Evolutionary conservation across 2,888 invertebrate genomes (phyloP).

Genomic region (Hybos culiciformis): DNA sequence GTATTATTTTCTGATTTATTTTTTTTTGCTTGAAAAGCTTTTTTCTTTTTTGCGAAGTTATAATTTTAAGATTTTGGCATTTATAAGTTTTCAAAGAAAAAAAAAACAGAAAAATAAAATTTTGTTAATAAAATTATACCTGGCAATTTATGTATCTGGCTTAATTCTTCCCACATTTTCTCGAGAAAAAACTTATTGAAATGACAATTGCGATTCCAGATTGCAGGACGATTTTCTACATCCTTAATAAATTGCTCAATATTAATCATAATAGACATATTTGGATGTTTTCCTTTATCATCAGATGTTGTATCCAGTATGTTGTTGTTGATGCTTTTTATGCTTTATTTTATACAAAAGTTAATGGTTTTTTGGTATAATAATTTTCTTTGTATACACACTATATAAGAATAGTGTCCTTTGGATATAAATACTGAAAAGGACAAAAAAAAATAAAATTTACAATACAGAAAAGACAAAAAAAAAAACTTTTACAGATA

Average conservation of each 20-base stretch:
- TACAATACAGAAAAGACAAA: too few species aligned
- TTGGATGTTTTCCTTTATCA: too few species aligned
- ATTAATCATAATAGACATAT: constrained; percentile 27
- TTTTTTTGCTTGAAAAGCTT: neutral
- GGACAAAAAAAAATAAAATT: too few species aligned
- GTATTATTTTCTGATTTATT: too few species aligned
- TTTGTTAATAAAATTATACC: too few species aligned
- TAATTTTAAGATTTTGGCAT: neutral
- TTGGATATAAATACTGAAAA: too few species aligned
- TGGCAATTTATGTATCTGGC: constrained; percentile 30
- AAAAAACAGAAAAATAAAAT: too few species aligned
- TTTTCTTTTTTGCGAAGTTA: neutral
- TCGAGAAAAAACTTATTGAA: constrained; percentile 35
- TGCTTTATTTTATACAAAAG: too few species aligned
- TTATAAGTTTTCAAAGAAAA: neutral
- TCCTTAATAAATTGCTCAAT: constrained; percentile 35
- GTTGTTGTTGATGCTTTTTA: neutral
- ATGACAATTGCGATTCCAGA: constrained; percentile 36
- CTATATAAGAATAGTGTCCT: too few species aligned
- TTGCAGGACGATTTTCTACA: constrained; percentile 33
- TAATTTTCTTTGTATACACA: too few species aligned
- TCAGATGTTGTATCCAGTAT: neutral
- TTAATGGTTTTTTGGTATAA: too few species aligned
- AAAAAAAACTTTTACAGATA: neutral
- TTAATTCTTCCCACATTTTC: constrained; percentile 35